These are phyloP conservation scores for Branchinecta lynchi DNA, from an alignment of 1,140 invertebrate genomes.

Conservation along the genomic window DNA sequence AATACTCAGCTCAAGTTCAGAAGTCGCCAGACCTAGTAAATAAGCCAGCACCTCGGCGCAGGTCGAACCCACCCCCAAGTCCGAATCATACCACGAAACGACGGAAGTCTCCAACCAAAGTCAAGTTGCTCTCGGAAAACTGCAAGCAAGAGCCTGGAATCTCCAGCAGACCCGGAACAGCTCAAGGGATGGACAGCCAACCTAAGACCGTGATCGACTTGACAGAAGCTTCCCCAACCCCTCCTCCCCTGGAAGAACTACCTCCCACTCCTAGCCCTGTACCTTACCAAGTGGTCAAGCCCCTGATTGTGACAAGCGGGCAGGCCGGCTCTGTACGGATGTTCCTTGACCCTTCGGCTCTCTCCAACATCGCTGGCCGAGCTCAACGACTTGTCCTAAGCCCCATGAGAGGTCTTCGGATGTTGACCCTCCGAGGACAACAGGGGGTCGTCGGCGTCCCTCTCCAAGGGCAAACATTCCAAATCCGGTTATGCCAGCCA, in stretches of 20 bases:
- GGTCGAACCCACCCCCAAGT: constrained; percentile 2
- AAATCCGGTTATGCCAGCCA: constrained; percentile 2
- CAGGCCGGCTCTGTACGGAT: neutral
- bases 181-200: neutral
- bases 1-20: constrained; percentile 3
- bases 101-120: neutral
- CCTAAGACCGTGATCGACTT: neutral
- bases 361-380: neutral
- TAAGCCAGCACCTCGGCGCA: neutral
- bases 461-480: neutral
- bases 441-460: neutral
- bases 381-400: neutral
- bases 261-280: neutral
- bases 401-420: neutral
- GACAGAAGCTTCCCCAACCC: neutral
- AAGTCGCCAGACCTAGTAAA: neutral
- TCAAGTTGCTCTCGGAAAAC: neutral
- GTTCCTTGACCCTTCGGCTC: neutral
- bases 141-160: neutral
- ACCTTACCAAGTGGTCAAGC: neutral
- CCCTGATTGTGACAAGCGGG: neutral
- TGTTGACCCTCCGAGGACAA: neutral
- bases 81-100: neutral
- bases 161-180: neutral
- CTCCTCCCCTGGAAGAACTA: neutral